Percentiles rank a stretch among this genome's conserved stretches.
phyloP scores from a whole-genome alignment of 2,113 vertebrate species.

The Rafetus swinhoei region DNA sequence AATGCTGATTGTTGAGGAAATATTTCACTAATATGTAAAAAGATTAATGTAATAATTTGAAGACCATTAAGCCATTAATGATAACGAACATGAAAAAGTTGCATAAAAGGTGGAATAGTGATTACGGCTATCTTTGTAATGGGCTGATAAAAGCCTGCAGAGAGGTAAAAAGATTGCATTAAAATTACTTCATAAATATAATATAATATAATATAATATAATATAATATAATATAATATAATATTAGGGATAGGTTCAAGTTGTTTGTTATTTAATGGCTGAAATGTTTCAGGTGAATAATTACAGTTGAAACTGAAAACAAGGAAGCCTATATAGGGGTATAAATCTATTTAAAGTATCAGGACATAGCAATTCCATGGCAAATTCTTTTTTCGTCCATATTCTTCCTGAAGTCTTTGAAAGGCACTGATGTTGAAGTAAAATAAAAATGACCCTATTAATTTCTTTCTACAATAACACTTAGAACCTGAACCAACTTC shows the following conservation, averaged over 20 bases:
- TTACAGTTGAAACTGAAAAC: slow-evolving; percentile 71
- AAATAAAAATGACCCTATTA: slow-evolving; percentile 40
- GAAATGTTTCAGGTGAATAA: slow-evolving; percentile 74
- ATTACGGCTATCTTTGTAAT: slow-evolving; percentile 18
- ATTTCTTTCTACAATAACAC: neutral
- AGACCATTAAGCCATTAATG: slow-evolving; percentile 52
- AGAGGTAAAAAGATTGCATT: slow-evolving; percentile 33
- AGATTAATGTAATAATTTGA: slow-evolving; percentile 42
- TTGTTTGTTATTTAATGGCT: slow-evolving; percentile 68
- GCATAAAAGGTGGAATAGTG: slow-evolving; percentile 3
- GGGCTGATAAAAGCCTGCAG: slow-evolving; percentile 15
- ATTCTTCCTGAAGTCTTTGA: slow-evolving; percentile 27
- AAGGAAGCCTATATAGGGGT: slow-evolving; percentile 6
- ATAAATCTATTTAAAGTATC: slow-evolving; percentile 45
- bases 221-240: too few relatives aligned
- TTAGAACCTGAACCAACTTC: neutral
- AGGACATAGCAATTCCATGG: neutral
- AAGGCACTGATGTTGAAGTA: slow-evolving; percentile 32
- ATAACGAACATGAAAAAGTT: slow-evolving; percentile 44
- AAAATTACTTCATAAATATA: slow-evolving; percentile 15
- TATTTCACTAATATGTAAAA: slow-evolving; percentile 47
- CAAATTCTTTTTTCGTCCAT: neutral
- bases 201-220: neutral
- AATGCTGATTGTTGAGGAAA: slow-evolving; percentile 27
- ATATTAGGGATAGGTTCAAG: neutral